phyloP scores from a whole-genome alignment of 2,888 invertebrate species.

The Brachypterus glaber region DNA sequence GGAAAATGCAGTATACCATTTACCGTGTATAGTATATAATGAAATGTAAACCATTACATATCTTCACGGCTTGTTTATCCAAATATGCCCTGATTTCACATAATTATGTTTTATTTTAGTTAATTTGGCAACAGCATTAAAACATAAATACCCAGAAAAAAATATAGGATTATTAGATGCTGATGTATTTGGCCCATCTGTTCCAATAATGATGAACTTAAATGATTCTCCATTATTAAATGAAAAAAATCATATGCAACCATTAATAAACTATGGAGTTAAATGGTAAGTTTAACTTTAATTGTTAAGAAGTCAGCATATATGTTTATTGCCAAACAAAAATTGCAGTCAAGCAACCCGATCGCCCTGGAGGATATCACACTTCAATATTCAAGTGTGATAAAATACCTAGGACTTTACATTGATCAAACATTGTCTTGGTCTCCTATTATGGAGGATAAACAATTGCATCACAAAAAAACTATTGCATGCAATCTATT shows the following conservation, averaged over 20 bases:
- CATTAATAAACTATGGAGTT: constrained; percentile 81
- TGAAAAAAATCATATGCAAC: constrained; percentile 73
- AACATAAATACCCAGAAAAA: constrained; percentile 52
- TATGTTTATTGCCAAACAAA: not conserved
- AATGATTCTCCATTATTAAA: constrained; percentile 70
- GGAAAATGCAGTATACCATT: no score
- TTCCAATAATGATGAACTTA: constrained; percentile 92
- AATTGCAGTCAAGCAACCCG: no score
- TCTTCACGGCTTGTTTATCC: no score
- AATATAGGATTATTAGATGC: constrained; percentile 82
- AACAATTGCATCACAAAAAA: no score
- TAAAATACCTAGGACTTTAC: no score
- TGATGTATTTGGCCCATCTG: constrained; percentile 90
- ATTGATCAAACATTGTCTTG: no score
- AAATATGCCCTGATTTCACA: no score
- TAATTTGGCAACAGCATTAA: constrained; percentile 76
- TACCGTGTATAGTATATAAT: no score
- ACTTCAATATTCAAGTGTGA: no score
- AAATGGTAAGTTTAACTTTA: constrained; percentile 60
- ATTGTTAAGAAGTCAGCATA: not conserved
- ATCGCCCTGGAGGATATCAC: no score
- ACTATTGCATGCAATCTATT: no score
- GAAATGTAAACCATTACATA: no score
- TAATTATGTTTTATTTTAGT: constrained; percentile 43
- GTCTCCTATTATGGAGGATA: not conserved